A percentile compares a stretch with the other conserved stretches of the same genome.
Evolutionary conservation across 2,888 invertebrate species (phyloP).

Genomic region (Idaea dimidiata): DNA sequence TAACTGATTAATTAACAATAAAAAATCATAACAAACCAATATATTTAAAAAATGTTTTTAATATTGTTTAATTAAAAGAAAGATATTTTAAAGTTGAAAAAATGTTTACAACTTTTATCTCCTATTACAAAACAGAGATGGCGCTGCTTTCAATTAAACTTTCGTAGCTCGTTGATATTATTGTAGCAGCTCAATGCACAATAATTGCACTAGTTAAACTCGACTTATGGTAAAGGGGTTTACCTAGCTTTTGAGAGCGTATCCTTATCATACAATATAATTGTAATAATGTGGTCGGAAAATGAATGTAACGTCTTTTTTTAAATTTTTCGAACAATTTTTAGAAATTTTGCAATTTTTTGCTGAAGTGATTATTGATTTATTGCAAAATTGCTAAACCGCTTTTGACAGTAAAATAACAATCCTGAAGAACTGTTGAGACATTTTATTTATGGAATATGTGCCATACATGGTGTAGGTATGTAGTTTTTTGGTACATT

Average conservation of each 20-base stretch:
- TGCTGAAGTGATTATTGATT: too few species aligned
- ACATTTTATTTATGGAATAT: too few species aligned
- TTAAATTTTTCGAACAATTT: too few species aligned
- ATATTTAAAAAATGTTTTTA: not conserved
- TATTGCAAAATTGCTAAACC: too few species aligned
- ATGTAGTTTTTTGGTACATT: too few species aligned
- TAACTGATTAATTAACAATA: not conserved
- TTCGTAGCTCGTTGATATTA: conserved; percentile 11
- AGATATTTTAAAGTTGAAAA: not conserved
- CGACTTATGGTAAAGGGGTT: not conserved
- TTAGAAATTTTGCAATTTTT: too few species aligned
- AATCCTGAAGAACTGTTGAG: too few species aligned
- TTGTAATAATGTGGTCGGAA: not conserved
- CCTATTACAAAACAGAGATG: conserved; percentile 8
- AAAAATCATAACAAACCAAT: not conserved
- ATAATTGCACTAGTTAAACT: conserved; percentile 14
- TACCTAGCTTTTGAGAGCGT: not conserved
- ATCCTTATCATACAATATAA: not conserved
- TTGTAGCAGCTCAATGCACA: conserved; percentile 8
- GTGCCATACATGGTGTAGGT: too few species aligned
- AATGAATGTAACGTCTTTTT: too few species aligned
- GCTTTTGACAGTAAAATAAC: too few species aligned
- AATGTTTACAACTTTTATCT: not conserved
- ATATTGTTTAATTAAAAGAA: not conserved
- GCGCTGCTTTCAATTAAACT: conserved; percentile 22